Evolutionary conservation across 64 coral and sea anemone genomes (phyloP).

Genomic region (Platygyra sinensis): DNA sequence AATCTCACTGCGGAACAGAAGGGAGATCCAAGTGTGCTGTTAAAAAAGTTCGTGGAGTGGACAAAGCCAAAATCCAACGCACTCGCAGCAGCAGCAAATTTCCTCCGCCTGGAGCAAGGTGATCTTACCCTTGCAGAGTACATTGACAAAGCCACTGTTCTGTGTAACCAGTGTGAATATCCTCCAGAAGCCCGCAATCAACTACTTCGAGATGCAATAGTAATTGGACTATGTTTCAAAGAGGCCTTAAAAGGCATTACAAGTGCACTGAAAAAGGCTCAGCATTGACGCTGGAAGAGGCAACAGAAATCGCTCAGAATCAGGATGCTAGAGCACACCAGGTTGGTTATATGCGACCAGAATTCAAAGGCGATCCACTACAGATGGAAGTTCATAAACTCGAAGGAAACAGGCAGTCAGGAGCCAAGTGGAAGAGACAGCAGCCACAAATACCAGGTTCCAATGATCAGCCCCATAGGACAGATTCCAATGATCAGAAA

Average conservation of each 20-base stretch:
- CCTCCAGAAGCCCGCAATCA: slow-evolving; percentile 8
- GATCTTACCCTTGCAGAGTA: slow-evolving; percentile 15
- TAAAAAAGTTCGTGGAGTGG: too few relatives aligned
- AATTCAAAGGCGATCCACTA: too few relatives aligned
- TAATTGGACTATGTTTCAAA: slow-evolving; percentile 5
- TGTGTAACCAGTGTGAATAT: slow-evolving; percentile 31
- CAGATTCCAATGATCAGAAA: slow-evolving; percentile 9
- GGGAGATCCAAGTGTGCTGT: neutral
- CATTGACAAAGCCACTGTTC: slow-evolving; percentile 16
- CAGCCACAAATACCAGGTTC: neutral
- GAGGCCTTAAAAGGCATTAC: slow-evolving; percentile 24
- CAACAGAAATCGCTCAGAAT: slow-evolving; percentile 20
- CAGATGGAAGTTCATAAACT: neutral
- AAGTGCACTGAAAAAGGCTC: slow-evolving; percentile 38
- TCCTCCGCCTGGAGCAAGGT: slow-evolving; percentile 16
- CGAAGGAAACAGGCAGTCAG: neutral
- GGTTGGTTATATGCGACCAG: neutral
- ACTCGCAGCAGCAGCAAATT: neutral
- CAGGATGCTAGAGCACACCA: slow-evolving; percentile 3
- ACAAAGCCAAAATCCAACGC: too few relatives aligned
- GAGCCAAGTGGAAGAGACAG: neutral
- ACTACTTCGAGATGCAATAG: slow-evolving; percentile 16
- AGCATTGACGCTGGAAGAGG: slow-evolving; percentile 17
- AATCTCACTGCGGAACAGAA: neutral
- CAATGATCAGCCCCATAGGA: too few relatives aligned